These are phyloP conservation scores for Urechis unicinctus DNA, from an alignment of 2,888 invertebrate genomes.

Conservation along the genomic window DNA sequence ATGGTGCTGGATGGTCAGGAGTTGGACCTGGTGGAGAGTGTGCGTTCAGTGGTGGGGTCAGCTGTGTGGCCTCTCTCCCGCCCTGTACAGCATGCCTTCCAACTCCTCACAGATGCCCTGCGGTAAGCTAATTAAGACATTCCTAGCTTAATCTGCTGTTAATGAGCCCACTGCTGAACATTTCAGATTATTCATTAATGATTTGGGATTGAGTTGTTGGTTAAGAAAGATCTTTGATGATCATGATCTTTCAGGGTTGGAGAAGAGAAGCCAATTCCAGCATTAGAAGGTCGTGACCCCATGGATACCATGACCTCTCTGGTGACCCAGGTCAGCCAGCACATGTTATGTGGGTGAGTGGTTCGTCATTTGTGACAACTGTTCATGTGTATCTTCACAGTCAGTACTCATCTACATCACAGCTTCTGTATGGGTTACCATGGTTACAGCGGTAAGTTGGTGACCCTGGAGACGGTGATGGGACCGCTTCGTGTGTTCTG, in stretches of 20 bases:
- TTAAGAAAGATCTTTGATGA: no score
- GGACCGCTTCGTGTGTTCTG: conserved; percentile 37
- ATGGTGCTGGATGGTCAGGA: conserved; percentile 34
- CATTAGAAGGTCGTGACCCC: background rate
- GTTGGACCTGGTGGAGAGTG: conserved; percentile 24
- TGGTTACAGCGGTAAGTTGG: conserved; percentile 29
- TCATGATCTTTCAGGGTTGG: no score
- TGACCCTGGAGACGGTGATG: conserved; percentile 32
- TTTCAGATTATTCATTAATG: no score
- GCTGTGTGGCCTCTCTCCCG: background rate
- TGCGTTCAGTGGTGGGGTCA: background rate
- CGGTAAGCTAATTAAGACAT: no score
- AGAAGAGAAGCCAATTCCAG: no score
- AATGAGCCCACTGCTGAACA: no score
- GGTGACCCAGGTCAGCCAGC: conserved; percentile 1
- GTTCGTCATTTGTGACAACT: no score
- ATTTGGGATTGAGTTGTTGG: no score
- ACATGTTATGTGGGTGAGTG: background rate
- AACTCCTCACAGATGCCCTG: conserved; percentile 22
- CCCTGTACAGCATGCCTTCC: conserved; percentile 6
- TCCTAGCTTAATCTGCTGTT: no score
- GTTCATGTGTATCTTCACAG: no score
- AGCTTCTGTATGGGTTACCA: background rate
- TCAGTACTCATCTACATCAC: no score
- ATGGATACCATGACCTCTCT: background rate